A percentile compares a stretch with the other conserved stretches of the same genome.
Evolutionary conservation across 1,140 invertebrate species (phyloP).

Genomic region (Tribolium madens): DNA sequence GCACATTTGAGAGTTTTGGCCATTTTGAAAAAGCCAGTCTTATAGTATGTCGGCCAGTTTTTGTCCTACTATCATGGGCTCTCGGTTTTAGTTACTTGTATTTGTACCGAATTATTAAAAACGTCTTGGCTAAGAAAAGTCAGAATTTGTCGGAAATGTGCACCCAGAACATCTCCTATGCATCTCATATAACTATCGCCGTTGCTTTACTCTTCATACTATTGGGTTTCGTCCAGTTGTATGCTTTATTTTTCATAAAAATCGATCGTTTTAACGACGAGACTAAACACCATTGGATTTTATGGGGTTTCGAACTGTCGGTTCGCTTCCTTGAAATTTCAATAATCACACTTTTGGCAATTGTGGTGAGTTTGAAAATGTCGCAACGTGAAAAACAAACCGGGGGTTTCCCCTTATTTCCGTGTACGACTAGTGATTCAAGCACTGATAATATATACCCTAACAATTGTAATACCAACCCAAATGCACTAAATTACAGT

Average conservation of each 20-base stretch:
- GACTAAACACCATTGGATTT: conserved; percentile 79
- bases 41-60: conserved; percentile 81
- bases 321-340: conserved; percentile 85
- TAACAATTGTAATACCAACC: conserved; percentile 86
- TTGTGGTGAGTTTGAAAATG: conserved; percentile 81
- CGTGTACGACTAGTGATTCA: conserved; percentile 81
- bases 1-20: conserved; percentile 77
- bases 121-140: conserved; percentile 75
- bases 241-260: conserved; percentile 82
- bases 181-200: conserved; percentile 87
- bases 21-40: conserved; percentile 64
- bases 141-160: conserved; percentile 75
- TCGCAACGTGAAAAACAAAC: conserved; percentile 72
- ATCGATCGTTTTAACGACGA: conserved; percentile 67
- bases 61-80: conserved; percentile 81
- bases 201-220: conserved; percentile 85
- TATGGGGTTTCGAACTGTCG: conserved; percentile 90
- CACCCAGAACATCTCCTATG: conserved; percentile 78
- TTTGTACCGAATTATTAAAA: conserved; percentile 79
- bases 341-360: conserved; percentile 84
- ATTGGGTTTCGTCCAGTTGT: conserved; percentile 84
- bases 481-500: conserved; percentile 85
- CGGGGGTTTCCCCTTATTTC: conserved; percentile 81
- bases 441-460: conserved; percentile 87
- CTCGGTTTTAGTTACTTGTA: conserved; percentile 87